A percentile compares a stretch with the other conserved stretches of the same genome.
phyloP scores from a whole-genome alignment of 2,888 invertebrate species.

The Cryptocheilus praepositus region DNA sequence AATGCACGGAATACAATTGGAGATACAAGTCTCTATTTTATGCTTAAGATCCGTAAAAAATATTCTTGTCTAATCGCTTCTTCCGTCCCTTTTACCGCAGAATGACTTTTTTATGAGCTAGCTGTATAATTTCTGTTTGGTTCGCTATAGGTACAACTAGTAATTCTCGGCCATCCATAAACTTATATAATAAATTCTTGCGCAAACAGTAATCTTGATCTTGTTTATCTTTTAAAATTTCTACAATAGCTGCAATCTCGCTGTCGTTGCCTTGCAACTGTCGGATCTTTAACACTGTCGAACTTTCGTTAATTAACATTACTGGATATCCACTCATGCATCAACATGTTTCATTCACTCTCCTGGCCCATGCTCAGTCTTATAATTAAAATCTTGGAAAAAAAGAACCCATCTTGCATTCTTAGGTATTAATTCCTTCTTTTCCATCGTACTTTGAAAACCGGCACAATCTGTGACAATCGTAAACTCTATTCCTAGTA shows the following conservation, averaged over 20 bases:
- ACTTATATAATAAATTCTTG: not conserved
- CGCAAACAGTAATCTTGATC: slow-evolving; percentile 2
- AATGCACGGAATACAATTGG: slow-evolving; percentile 2
- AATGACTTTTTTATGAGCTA: slow-evolving; percentile 1
- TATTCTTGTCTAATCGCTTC: not conserved
- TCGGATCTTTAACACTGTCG: not conserved
- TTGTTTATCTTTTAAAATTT: too few relatives aligned
- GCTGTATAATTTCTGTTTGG: not conserved
- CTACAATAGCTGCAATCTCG: not conserved
- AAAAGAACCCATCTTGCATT: not conserved
- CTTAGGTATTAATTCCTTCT: not conserved
- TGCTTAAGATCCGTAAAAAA: not conserved
- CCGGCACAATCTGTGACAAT: slow-evolving; percentile 11
- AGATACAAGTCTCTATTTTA: not conserved
- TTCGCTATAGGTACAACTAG: not conserved
- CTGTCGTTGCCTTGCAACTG: not conserved
- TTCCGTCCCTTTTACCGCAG: not conserved
- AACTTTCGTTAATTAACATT: not conserved
- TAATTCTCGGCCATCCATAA: not conserved
- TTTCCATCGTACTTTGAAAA: not conserved
- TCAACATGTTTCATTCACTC: slow-evolving; percentile 9
- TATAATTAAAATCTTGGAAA: slow-evolving; percentile 1
- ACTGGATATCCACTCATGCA: not conserved
- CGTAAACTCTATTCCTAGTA: slow-evolving; percentile 8
- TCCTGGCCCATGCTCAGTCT: not conserved